Conservation (phyloP, 2,888 invertebrate species). For the Oscheius sp. region DNA sequence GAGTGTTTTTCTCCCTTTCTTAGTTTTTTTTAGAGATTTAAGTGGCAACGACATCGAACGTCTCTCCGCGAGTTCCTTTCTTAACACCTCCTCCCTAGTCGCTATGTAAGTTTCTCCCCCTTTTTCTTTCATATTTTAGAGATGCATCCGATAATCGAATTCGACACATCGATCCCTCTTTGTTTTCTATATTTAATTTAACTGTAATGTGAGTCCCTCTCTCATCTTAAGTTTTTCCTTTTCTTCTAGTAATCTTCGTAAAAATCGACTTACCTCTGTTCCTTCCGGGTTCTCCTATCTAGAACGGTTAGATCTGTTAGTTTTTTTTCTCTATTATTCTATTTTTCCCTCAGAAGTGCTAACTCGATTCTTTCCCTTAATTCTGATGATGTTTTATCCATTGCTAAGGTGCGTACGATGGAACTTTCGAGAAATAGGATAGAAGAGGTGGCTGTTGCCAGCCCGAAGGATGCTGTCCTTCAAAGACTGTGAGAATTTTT, state of each 20-base stretch:
- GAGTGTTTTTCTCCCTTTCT: neutral
- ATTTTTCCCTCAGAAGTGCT: constrained; percentile 36
- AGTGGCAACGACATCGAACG: constrained; percentile 46
- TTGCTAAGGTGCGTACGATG: constrained; percentile 36
- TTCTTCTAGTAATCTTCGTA: constrained; percentile 46
- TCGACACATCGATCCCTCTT: constrained; percentile 34
- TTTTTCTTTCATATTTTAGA: constrained; percentile 34
- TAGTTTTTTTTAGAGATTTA: constrained; percentile 30
- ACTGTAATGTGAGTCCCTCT: constrained; percentile 38
- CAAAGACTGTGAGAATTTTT: constrained; percentile 31
- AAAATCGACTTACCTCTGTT: constrained; percentile 45
- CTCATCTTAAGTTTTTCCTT: neutral
- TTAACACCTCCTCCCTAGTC: neutral
- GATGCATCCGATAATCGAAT: constrained; percentile 51
- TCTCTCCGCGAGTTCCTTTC: constrained; percentile 35
- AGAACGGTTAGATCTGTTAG: constrained; percentile 50
- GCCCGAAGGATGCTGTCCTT: neutral
- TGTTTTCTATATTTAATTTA: constrained; percentile 42
- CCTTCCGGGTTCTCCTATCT: constrained; percentile 38
- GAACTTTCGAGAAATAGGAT: constrained; percentile 49
- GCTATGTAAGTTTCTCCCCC: constrained; percentile 9
- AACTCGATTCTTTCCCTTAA: constrained; percentile 37
- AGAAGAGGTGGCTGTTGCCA: constrained; percentile 26
- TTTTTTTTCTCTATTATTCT: neutral
- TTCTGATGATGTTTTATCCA: constrained; percentile 29